Base-by-base conservation (phyloP, 2,888 invertebrate species). In the Sialis lutaria region DNA sequence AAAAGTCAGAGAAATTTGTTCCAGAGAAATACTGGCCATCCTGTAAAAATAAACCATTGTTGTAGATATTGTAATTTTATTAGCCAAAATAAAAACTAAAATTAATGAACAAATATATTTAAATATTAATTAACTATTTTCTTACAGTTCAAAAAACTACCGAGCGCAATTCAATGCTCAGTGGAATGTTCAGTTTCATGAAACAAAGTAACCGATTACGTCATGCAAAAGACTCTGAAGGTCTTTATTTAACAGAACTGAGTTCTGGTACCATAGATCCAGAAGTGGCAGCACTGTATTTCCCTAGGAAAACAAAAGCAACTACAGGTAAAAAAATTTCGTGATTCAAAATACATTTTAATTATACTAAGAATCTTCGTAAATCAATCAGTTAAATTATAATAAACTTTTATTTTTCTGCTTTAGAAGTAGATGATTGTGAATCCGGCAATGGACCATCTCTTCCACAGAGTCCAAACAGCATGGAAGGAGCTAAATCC, bases 381-480 rank as follows among this genome's bases (percentile, higher is more conserved):
- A 22, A 22, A 22, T 22, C 22, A 22, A 22, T 22, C 22, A 22
- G 4, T 22, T 22, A 22, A 22, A 22, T 22, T 22, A n/a, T 22
- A 22, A 22, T 2, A 22, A 22, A 22, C 22, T 22, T n/a, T n/a
- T 22, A 22, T 22, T 22, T 22, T 22, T 22, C 22, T 22, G 22
- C 22, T 61, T 60, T 61, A 63, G 74, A 71, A 44, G 71, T 74
- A 50, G 78, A 83, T 63, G 96, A 96, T 70, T 83, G 85, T 54
- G 95, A 96, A 68, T 93, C 93, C 50, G 96, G 96, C 52, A 92
- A 92, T 64, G 96, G 96, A 40, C 88, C 91, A 37, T 95, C 95
- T 45, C 69, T 96, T 55, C 90, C 95, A 6, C 92, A 93, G 62
- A 93, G 93, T 44, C 90, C 90, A 12, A 85, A 87, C 57, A 90